Evolutionary conservation across 2,888 invertebrate species (phyloP).

Genomic region (Agrilus mali): DNA sequence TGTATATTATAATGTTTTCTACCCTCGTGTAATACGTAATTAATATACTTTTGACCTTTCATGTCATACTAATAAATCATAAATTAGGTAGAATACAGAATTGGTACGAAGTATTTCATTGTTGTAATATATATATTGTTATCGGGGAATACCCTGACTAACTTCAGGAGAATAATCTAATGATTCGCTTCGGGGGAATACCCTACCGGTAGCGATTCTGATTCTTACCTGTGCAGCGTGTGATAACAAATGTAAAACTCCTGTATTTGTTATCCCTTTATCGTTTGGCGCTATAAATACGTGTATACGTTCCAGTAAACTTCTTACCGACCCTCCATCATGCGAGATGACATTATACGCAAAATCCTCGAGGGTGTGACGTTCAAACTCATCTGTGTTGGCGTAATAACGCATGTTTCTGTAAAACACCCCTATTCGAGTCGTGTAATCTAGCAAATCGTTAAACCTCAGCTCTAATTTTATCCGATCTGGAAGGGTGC

Average conservation of each 20-base stretch:
- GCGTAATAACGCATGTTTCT: constrained; percentile 47
- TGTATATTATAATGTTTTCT: too few relatives aligned
- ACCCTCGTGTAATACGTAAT: too few relatives aligned
- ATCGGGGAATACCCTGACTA: too few relatives aligned
- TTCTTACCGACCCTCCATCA: constrained; percentile 48
- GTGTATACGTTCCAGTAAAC: constrained; percentile 53
- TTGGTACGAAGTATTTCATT: too few relatives aligned
- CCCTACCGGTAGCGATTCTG: constrained; percentile 3
- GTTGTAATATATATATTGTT: too few relatives aligned
- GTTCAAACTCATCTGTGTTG: constrained; percentile 40
- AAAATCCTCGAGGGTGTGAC: constrained; percentile 55
- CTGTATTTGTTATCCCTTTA: constrained; percentile 13
- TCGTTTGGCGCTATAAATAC: constrained; percentile 42
- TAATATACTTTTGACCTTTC: too few relatives aligned
- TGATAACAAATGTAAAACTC: constrained; percentile 19
- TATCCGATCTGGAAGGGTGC: constrained; percentile 31
- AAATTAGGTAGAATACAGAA: too few relatives aligned
- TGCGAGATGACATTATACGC: constrained; percentile 58
- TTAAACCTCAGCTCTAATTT: constrained; percentile 47
- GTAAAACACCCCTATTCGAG: constrained; percentile 46
- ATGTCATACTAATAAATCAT: too few relatives aligned
- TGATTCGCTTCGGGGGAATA: too few relatives aligned
- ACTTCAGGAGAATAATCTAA: too few relatives aligned
- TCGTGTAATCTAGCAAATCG: constrained; percentile 47
- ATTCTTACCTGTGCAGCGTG: constrained; percentile 21